phyloP scores from a whole-genome alignment of 2,888 invertebrate species.

The Meiosimyza decipiens region DNA sequence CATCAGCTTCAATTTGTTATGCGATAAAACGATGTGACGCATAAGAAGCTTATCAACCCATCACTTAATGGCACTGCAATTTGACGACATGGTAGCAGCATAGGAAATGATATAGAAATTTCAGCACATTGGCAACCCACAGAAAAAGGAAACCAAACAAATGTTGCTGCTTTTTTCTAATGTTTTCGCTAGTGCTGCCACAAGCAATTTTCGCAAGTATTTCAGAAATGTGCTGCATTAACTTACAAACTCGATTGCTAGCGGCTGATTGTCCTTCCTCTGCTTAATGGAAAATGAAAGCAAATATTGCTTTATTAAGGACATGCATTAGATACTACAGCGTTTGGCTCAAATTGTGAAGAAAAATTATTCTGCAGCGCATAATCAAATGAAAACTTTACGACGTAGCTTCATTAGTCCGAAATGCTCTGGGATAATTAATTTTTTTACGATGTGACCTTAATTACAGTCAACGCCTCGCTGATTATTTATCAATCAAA shows the following conservation, averaged over 20 bases:
- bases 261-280: too few relatives aligned
- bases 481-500: slow-evolving; percentile 15
- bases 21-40: slow-evolving; percentile 43
- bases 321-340: too few relatives aligned
- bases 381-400: too few relatives aligned
- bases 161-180: slow-evolving; percentile 3
- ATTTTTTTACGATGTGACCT: too few relatives aligned
- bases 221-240: slow-evolving; percentile 38
- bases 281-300: too few relatives aligned
- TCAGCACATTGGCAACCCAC: slow-evolving; percentile 25
- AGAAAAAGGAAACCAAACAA: background rate
- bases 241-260: too few relatives aligned
- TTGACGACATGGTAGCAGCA: background rate
- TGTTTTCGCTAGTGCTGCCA: slow-evolving; percentile 32
- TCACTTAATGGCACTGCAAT: slow-evolving; percentile 12
- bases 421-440: too few relatives aligned
- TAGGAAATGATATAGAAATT: background rate
- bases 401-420: too few relatives aligned
- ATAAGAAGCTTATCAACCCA: slow-evolving; percentile 40
- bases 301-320: too few relatives aligned
- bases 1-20: slow-evolving; percentile 40
- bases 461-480: background rate
- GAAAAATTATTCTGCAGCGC: too few relatives aligned
- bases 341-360: too few relatives aligned
- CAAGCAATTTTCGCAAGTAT: slow-evolving; percentile 43